phyloP scores from a whole-genome alignment of 2,797 vertebrate species.

The Notamacropus eugenii region DNA sequence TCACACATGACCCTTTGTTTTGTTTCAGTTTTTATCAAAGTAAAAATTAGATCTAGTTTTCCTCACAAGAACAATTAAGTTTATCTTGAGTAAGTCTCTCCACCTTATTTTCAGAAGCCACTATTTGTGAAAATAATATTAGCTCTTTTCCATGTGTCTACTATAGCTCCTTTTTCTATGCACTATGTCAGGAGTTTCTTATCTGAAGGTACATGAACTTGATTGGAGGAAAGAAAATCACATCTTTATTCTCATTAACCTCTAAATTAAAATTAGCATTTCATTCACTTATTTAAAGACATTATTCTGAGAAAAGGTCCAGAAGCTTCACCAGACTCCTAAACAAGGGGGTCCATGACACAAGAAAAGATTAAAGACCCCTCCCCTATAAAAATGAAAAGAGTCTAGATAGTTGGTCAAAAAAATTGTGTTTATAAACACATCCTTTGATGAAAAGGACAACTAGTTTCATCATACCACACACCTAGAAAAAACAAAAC shows the following conservation, averaged over 20 bases:
- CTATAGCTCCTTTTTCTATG: background rate
- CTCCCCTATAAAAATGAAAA: background rate
- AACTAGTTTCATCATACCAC: background rate
- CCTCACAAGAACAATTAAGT: background rate
- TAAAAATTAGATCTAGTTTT: conserved; percentile 8
- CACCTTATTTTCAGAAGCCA: background rate
- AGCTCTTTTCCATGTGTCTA: background rate
- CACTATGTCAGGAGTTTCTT: background rate
- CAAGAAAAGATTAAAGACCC: background rate
- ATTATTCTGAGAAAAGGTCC: background rate
- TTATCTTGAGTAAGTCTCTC: background rate
- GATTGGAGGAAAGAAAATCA: background rate
- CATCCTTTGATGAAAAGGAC: background rate
- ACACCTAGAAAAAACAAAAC: background rate
- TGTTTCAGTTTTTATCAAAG: conserved; percentile 42
- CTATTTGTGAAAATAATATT: background rate
- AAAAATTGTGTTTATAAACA: background rate
- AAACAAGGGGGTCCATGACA: background rate
- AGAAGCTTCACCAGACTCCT: background rate
- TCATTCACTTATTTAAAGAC: background rate
- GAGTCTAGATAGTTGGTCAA: background rate
- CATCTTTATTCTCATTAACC: background rate
- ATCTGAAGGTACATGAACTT: background rate
- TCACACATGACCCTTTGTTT: conserved; percentile 13
- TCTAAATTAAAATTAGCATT: background rate